Conservation (phyloP, 2,797 vertebrate genomes). For the Glyptemys insculpta region DNA sequence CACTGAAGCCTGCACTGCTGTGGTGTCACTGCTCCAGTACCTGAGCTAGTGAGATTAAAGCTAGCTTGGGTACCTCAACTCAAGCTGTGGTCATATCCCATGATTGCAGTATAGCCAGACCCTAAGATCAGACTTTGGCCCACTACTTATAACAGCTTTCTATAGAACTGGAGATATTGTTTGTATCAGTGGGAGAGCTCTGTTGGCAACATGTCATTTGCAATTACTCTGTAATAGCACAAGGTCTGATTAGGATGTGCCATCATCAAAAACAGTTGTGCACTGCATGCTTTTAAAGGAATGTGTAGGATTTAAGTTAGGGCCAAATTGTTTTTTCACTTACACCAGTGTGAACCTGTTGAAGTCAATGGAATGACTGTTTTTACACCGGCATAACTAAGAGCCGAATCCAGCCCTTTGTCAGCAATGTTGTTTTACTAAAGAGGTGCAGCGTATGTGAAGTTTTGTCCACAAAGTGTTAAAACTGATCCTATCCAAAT, state of each 20-base stretch:
- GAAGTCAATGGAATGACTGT: background rate
- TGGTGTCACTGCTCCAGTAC: background rate
- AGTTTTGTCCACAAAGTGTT: slow-evolving; percentile 70
- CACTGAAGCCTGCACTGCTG: background rate
- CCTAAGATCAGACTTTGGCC: background rate
- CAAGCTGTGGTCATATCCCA: background rate
- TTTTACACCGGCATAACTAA: fast-evolving
- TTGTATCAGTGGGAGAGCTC: background rate
- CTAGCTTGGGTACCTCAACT: background rate
- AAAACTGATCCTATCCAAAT: slow-evolving; percentile 60
- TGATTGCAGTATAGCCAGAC: background rate
- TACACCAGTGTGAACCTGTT: background rate
- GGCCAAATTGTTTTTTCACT: background rate
- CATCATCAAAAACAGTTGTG: background rate
- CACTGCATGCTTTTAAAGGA: slow-evolving; percentile 48
- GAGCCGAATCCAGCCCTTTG: background rate
- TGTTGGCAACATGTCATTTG: background rate
- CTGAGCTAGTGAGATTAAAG: background rate
- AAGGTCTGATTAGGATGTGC: background rate
- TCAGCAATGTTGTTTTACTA: slow-evolving; percentile 41
- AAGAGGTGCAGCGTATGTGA: slow-evolving; percentile 54
- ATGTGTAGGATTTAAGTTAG: slow-evolving; percentile 22
- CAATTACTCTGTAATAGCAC: background rate
- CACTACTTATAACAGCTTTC: background rate
- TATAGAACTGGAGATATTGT: slow-evolving; percentile 6